Evolutionary conservation across 2,888 invertebrate species (phyloP), one percentile per base, ranked within the genome.

Genomic region (Caenorhabditis doughertyi): DNA sequence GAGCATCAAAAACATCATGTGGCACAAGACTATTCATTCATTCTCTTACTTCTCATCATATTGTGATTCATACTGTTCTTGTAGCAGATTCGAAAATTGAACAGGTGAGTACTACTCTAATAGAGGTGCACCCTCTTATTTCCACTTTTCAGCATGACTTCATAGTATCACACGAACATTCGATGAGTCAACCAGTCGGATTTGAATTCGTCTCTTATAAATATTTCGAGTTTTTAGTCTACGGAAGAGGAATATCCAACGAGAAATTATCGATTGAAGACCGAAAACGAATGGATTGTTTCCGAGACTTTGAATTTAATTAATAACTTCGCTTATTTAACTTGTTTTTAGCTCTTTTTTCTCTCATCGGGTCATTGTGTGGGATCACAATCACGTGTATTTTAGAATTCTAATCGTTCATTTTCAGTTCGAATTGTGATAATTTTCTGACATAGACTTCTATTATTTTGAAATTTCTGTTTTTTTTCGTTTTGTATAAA

Each of bases 191-290:
- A 47, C 68, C 84, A 16, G 25, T 53, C 13, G 81, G 84, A 25
- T 81, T 84, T 25, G 73, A 80, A 39, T 80, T 86, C 47, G 79
- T 86, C 3, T 73, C 80, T 4, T 82, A 58, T 27, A 84, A 82
- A 72, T 79, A 84, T 29, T 86, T 74, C 49, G 86, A 86, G 44
- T 86, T 86, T 39, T 49, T 86, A 2, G 76, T 86, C 23, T 86
- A 74, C 58, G 86, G 86, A 27, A 51, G 65, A 25, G 86, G 86
- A 58, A 77, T 83, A 32, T 71, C 68, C 18, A 68, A 74, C n/a
- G 84, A 86, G 42, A 81, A 81, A 27, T 68, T 86, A 16, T 73
- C 84, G 7, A 60, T 74, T 11, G 76, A 79, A 49, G 71, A 86
- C 18, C 58, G 83, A n/a, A 83, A 86, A 71, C 29, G 67, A 49